Conservation (phyloP, 2,888 invertebrate species). For the Tetramorium bicarinatum region DNA sequence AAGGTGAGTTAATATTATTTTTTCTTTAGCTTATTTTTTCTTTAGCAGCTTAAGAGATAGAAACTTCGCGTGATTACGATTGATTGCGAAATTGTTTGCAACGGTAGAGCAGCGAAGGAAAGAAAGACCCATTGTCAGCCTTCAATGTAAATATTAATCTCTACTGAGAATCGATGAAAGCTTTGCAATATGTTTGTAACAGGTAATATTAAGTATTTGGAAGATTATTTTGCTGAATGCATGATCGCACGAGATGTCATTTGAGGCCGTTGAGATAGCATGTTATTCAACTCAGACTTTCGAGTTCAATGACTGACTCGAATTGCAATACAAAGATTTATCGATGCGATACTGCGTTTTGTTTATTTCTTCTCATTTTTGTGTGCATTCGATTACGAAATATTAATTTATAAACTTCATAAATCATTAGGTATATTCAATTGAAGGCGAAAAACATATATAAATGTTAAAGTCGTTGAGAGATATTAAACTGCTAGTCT, state of each 20-base stretch:
- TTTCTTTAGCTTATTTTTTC: too few species aligned
- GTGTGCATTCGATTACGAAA: not conserved
- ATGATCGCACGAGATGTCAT: constrained; percentile 72
- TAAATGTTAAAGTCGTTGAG: not conserved
- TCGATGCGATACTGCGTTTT: constrained; percentile 39
- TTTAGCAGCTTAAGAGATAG: not conserved
- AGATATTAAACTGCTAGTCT: constrained; percentile 8
- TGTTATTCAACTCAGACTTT: constrained; percentile 64
- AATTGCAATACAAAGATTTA: constrained; percentile 77
- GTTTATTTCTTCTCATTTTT: constrained; percentile 17
- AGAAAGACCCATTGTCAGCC: not conserved
- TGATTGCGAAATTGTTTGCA: constrained; percentile 7
- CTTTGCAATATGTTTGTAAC: not conserved
- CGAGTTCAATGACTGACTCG: constrained; percentile 79
- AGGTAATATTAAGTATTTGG: not conserved
- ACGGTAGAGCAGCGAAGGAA: not conserved
- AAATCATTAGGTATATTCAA: not conserved
- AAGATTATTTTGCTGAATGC: constrained; percentile 68
- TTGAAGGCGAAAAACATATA: not conserved
- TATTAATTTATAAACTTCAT: constrained; percentile 41
- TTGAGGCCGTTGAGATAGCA: constrained; percentile 26
- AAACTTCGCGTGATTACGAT: not conserved
- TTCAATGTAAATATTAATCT: constrained; percentile 16
- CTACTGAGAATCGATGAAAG: not conserved
- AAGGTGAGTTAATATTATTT: not conserved